Percentiles rank a stretch among this genome's conserved stretches.
Evolutionary conservation across 2,797 vertebrate genomes (phyloP).

Genomic region (Pseudocheirus occidentalis): DNA sequence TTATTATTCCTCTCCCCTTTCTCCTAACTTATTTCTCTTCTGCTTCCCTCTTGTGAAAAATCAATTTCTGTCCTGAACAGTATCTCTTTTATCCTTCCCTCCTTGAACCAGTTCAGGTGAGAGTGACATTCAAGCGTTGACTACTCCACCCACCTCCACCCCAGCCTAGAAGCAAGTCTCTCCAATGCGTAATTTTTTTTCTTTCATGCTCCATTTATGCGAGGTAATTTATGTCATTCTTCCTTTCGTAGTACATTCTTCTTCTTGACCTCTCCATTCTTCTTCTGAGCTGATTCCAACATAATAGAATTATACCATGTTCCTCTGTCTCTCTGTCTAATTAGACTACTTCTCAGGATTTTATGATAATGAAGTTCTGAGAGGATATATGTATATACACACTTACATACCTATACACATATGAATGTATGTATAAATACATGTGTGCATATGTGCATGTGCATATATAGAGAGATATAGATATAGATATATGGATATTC

Average conservation of each 20-base stretch:
- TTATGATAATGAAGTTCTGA: not conserved
- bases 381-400: not conserved
- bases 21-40: not conserved
- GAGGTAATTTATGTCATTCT: not conserved
- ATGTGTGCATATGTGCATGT: fast-evolving
- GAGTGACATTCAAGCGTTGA: not conserved
- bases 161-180: too few relatives aligned
- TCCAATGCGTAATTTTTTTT: not conserved
- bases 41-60: not conserved
- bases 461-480: too few relatives aligned
- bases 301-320: not conserved
- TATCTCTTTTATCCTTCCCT: not conserved
- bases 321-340: not conserved
- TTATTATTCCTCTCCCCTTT: not conserved
- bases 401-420: too few relatives aligned
- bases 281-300: not conserved
- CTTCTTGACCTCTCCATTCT: not conserved
- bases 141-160: not conserved
- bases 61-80: not conserved
- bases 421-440: too few relatives aligned
- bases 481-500: too few relatives aligned
- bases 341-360: not conserved
- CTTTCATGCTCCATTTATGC: not conserved
- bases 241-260: not conserved
- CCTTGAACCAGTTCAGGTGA: not conserved